phyloP scores from a whole-genome alignment of 64 coral and sea anemone genomes.

The Montipora sp. region DNA sequence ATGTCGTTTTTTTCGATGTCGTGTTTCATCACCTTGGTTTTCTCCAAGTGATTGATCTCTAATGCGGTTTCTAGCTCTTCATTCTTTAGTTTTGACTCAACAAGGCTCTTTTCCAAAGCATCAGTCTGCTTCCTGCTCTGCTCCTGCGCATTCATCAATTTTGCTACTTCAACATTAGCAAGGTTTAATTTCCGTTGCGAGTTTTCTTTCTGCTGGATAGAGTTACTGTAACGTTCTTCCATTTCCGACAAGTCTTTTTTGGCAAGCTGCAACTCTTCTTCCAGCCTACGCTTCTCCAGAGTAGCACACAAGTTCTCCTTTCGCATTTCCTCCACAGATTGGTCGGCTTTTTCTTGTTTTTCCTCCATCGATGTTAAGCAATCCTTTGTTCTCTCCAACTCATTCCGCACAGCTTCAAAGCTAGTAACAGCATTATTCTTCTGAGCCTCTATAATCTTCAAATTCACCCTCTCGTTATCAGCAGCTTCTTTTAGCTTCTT shows the following conservation, averaged over 20 bases:
- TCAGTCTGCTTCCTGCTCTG: conserved; percentile 61
- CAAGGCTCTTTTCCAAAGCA: conserved; percentile 58
- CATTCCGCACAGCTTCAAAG: conserved; percentile 45
- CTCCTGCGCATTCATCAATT: conserved; percentile 68
- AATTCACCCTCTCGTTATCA: conserved; percentile 58
- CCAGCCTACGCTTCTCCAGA: conserved; percentile 50
- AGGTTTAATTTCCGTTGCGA: conserved; percentile 78
- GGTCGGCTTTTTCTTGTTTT: conserved; percentile 63
- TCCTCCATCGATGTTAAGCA: conserved; percentile 26
- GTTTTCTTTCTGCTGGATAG: conserved; percentile 62
- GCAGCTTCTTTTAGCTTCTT: conserved; percentile 67
- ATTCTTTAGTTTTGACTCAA: conserved; percentile 68
- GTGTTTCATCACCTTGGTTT: conserved; percentile 66
- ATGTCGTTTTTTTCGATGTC: conserved; percentile 69
- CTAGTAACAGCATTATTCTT: conserved; percentile 36
- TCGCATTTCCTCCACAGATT: conserved; percentile 67
- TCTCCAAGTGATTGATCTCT: conserved; percentile 69
- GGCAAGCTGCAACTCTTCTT: conserved; percentile 48
- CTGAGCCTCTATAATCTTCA: conserved; percentile 29
- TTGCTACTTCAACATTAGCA: conserved; percentile 65
- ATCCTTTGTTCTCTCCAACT: conserved; percentile 67
- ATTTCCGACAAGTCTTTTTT: conserved; percentile 74
- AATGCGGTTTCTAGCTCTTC: conserved; percentile 67
- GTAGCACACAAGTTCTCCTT: conserved; percentile 26
- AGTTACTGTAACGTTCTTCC: conserved; percentile 72